These are phyloP conservation scores for Cheilosia scutellata DNA, from an alignment of 2,888 invertebrate genomes.

Conservation along the genomic window DNA sequence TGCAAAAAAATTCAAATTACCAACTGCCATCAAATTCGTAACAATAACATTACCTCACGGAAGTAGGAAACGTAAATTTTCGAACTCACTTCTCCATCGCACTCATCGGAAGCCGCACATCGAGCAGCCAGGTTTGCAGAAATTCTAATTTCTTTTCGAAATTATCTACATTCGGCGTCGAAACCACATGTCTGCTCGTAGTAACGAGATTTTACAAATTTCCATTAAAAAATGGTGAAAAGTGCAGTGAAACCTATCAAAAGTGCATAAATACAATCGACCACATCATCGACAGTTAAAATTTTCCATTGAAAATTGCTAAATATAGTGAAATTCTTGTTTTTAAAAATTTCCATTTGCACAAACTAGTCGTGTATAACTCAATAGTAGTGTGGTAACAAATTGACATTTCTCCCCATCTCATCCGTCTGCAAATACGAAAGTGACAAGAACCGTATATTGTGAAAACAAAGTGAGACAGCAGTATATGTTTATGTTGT, in stretches of 20 bases:
- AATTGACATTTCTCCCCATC: constrained; percentile 63
- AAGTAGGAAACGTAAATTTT: constrained; percentile 11
- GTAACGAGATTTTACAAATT: constrained; percentile 81
- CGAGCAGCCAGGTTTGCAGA: constrained; percentile 59
- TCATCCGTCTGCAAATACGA: constrained; percentile 48
- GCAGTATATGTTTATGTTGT: constrained; percentile 17
- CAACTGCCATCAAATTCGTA: not conserved
- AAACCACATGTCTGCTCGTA: constrained; percentile 87
- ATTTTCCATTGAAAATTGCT: constrained; percentile 61
- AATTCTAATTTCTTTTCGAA: constrained; percentile 84
- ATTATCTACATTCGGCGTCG: constrained; percentile 89
- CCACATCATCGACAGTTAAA: constrained; percentile 79
- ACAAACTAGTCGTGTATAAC: constrained; percentile 65
- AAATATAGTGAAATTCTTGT: constrained; percentile 38
- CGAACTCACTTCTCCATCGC: constrained; percentile 26
- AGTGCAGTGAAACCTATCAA: constrained; percentile 80
- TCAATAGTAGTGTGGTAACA: constrained; percentile 71
- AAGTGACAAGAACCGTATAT: constrained; percentile 49
- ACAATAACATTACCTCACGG: constrained; percentile 9
- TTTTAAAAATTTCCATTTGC: constrained; percentile 60
- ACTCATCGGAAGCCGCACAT: constrained; percentile 24
- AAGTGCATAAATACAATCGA: constrained; percentile 78
- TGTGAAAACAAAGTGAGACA: constrained; percentile 58
- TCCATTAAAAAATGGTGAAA: constrained; percentile 81
- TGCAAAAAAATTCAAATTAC: too few relatives aligned